Conservation (phyloP, 1,140 invertebrate species). For the Neodiprion virginianus region DNA sequence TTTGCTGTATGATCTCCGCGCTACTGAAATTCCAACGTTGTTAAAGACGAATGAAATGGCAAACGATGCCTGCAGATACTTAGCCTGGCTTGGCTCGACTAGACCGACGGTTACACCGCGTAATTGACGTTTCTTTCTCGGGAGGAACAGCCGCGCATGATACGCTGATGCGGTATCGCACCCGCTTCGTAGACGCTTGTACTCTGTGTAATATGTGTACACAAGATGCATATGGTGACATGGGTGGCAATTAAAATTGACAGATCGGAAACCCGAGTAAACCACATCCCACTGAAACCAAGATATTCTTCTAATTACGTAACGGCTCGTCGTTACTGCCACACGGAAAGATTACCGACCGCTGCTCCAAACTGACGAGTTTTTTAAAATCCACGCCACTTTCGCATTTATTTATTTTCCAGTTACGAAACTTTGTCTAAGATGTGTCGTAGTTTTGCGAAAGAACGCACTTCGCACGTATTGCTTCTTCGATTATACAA, state of each 20-base stretch:
- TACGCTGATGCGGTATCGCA: neutral
- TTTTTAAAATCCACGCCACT: neutral
- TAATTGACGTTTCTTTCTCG: neutral
- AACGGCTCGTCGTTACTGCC: neutral
- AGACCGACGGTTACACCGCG: neutral
- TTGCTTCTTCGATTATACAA: too few relatives aligned
- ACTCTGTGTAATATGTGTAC: neutral
- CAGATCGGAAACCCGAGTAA: neutral
- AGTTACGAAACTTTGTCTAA: too few relatives aligned
- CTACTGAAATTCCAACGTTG: too few relatives aligned
- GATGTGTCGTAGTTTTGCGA: too few relatives aligned
- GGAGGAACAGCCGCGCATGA: neutral
- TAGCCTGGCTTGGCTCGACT: neutral
- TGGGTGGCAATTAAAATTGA: conserved; percentile 1
- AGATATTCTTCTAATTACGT: neutral
- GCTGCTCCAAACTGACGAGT: neutral
- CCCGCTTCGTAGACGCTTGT: neutral
- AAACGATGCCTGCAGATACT: too few relatives aligned
- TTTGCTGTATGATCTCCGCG: neutral
- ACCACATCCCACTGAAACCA: neutral
- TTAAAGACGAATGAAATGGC: too few relatives aligned
- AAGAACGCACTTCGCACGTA: too few relatives aligned
- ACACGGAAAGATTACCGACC: neutral
- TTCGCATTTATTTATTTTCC: too few relatives aligned
- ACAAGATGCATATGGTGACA: neutral